Base-by-base conservation (phyloP, 2,797 vertebrate species). In the Platyrinchus mystaceus region DNA sequence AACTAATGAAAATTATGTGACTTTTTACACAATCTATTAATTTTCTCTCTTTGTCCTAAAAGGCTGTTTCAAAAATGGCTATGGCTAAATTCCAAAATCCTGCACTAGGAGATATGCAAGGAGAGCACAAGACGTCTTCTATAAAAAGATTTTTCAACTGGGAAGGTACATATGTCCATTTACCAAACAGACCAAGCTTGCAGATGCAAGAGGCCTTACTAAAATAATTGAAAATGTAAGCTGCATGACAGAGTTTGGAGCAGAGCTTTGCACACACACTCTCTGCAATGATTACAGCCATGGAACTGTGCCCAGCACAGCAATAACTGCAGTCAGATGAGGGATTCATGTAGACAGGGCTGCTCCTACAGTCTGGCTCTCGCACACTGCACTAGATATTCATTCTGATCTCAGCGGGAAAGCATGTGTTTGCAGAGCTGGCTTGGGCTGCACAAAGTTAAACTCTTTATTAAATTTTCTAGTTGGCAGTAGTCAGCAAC, bases 381-480 rank as follows among this genome's bases (percentile, higher is more conserved):
- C 26, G 58, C 90, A 62, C 87, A 30, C 87, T 46, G 84, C 8
- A 7, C 60, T 50, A 8, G 74, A 80, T 52, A 41, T 10, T 81
- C 89, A n/a, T 87, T 87, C 97, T 96, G 91, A 97, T 93, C 97
- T 97, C 96, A 93, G 84, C 32, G 2, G 95, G 89, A 88, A 96
- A 71, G 95, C 96, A 95, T 91, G 92, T 94, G 96, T 95, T 94
- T 96, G 95, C 88, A 95, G 94, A 95, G 90, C 90, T 85, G 93
- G 93, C 90, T 94, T 3, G 67, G 90, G 82, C 94, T 91, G 81
- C 94, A 71, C 83, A 23, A 82, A 63, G 49, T 85, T 68, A 91
- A 90, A 88, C 89, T 95, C 94, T 96, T 97, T 96, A 97, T 97
- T 89, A 97, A 96, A 97, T 96, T 94, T 97, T 94, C 79, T 59